phyloP scores from a whole-genome alignment of 2,888 invertebrate species.

The Agelastica alni region DNA sequence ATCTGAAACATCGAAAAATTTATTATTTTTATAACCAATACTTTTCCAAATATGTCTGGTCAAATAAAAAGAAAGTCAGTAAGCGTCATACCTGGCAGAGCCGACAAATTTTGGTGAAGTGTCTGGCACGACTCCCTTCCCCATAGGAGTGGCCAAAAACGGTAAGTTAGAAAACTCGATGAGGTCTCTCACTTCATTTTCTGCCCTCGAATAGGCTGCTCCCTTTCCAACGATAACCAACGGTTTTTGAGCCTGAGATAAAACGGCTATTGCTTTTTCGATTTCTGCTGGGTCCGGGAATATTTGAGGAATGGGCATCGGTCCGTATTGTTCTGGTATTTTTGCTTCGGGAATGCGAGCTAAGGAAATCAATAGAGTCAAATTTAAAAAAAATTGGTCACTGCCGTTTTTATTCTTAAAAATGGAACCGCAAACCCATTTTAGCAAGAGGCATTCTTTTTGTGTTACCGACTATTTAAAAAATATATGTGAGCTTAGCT shows the following conservation, averaged over 20 bases:
- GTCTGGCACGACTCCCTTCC: conserved; percentile 80
- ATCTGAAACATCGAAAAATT: conserved; percentile 56
- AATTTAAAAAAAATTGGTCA: too few species aligned
- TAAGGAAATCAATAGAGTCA: too few species aligned
- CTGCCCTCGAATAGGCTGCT: conserved; percentile 71
- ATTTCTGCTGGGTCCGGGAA: conserved; percentile 72
- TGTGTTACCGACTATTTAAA: too few species aligned
- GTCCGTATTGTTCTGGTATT: conserved; percentile 57
- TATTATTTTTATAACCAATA: too few species aligned
- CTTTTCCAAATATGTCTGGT: too few species aligned
- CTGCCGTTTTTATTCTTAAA: not conserved
- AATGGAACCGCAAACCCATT: too few species aligned
- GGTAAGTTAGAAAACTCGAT: conserved; percentile 77
- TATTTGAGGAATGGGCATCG: conserved; percentile 67
- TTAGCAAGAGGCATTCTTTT: not conserved
- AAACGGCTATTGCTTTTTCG: conserved; percentile 66
- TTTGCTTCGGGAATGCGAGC: conserved; percentile 40
- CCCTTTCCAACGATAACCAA: conserved; percentile 86
- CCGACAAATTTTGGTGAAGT: conserved; percentile 75
- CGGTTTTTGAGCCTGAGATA: conserved; percentile 78
- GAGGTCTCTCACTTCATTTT: conserved; percentile 70
- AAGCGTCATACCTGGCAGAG: conserved; percentile 71
- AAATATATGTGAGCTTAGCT: too few species aligned
- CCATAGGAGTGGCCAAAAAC: conserved; percentile 95
- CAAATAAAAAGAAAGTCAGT: too few species aligned